Evolutionary conservation across 1,140 invertebrate genomes (phyloP), one percentile per base, ranked within the genome.

Genomic region (Chionoecetes opilio): DNA sequence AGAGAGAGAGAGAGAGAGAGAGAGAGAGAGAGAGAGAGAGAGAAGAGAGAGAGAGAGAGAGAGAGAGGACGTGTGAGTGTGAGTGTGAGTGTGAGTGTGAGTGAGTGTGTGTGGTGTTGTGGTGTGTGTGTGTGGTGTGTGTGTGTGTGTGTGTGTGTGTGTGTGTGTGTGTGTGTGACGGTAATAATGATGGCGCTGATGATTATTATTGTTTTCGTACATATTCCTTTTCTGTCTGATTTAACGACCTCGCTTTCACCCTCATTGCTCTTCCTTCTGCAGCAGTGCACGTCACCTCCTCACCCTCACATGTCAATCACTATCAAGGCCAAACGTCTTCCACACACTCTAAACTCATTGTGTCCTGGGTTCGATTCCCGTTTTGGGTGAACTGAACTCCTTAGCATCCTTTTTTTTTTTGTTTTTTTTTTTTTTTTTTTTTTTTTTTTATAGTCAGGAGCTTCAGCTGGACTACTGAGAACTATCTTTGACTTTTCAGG

Each of bases 231-330:
- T 8, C 11, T 75, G 9, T 17, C 46, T 53, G 11, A 53, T 9
- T 17, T 17, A 31, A 31, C 63, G 41, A 63, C 31, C 75, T 34
- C 35, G 53, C 32, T 75, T n/a, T 38, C n/a, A 26, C 37, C 75
- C 9, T 32, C 37, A 17, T 82, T 63, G 26, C 91, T 92, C 63
- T 32, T 26, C 53, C 31, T 34, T 1, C 85, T 35, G 29, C 37
- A 87, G 14, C 34, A n/a, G 63, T 75, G 31, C 5, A 14, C 63
- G 31, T 82, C 63, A 6, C 75, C 34, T 35, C 75, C 38, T 75
- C 34, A 82, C n/a, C 91, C 11, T 85, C 91, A 75, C 29, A 82
- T 92, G 91, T 92, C 91, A 92, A 92, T 92, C 91, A 92, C 41
- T 29, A 75, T 92, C 91, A 92, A 75, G 31, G n/a, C 5, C 63